phyloP scores from a whole-genome alignment of 2,113 vertebrate genomes.

The Saguinus midas region DNA sequence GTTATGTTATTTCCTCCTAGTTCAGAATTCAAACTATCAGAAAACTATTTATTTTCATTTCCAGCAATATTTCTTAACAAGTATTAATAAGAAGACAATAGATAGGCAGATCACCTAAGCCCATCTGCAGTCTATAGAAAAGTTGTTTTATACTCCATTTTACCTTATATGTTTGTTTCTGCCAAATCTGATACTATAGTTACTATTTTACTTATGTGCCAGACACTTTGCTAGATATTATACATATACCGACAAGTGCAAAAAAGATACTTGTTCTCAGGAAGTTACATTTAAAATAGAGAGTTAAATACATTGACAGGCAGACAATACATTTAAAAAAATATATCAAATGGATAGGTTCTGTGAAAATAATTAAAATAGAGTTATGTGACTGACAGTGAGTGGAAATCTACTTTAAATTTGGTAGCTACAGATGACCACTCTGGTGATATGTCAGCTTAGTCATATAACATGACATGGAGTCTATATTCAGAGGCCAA shows the following conservation, averaged over 20 bases:
- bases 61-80: neutral
- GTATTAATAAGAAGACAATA: neutral
- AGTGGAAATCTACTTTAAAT: neutral
- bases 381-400: neutral
- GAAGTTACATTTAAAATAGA: neutral
- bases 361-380: neutral
- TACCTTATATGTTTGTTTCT: neutral
- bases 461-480: neutral
- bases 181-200: neutral
- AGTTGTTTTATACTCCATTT: neutral
- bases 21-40: constrained; percentile 56
- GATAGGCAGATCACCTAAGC: neutral
- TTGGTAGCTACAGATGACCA: neutral
- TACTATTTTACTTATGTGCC: neutral
- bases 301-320: neutral
- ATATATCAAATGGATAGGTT: neutral
- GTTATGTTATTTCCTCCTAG: constrained; percentile 25
- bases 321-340: neutral
- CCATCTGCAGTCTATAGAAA: neutral
- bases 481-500: neutral
- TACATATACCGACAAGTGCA: neutral
- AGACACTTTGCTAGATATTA: neutral
- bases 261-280: neutral
- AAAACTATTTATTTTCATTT: constrained; percentile 26
- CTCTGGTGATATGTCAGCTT: neutral